Conservation (phyloP, 2,888 invertebrate genomes). For the Drosophila neotestacea region DNA sequence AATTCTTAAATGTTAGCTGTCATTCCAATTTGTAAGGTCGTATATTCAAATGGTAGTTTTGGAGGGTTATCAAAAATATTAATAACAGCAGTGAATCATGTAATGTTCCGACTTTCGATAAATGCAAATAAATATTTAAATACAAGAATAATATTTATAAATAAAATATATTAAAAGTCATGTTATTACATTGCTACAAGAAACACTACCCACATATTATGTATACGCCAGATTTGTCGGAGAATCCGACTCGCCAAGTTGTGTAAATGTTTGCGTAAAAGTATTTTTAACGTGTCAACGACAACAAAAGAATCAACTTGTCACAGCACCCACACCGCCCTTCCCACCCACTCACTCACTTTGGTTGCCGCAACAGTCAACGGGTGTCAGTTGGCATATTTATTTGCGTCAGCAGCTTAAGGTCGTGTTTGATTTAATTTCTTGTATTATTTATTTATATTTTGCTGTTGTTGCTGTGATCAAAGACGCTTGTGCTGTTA, state of each 20-base stretch:
- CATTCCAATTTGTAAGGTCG: too few species aligned
- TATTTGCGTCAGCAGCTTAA: conserved; percentile 56
- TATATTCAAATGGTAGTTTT: conserved; percentile 1
- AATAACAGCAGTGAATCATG: not conserved
- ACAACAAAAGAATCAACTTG: conserved; percentile 44
- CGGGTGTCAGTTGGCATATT: conserved; percentile 50
- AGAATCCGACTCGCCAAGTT: conserved; percentile 12
- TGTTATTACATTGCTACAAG: conserved; percentile 2
- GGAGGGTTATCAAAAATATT: too few species aligned
- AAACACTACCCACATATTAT: conserved; percentile 29
- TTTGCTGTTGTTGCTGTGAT: conserved; percentile 33
- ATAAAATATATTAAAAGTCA: conserved; percentile 15
- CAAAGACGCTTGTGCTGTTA: conserved; percentile 41
- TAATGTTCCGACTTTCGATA: too few species aligned
- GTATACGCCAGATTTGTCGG: conserved; percentile 52
- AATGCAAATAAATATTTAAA: too few species aligned
- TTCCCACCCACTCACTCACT: not conserved
- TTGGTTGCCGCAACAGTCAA: conserved; percentile 18
- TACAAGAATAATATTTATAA: too few species aligned
- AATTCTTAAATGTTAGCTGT: not conserved
- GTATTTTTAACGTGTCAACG: conserved; percentile 56
- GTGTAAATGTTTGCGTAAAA: conserved; percentile 62
- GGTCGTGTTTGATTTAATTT: conserved; percentile 68
- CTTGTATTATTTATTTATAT: conserved; percentile 58
- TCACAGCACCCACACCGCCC: not conserved